Conservation (phyloP, 1,140 invertebrate species). For the Zaprionus ornatus region DNA sequence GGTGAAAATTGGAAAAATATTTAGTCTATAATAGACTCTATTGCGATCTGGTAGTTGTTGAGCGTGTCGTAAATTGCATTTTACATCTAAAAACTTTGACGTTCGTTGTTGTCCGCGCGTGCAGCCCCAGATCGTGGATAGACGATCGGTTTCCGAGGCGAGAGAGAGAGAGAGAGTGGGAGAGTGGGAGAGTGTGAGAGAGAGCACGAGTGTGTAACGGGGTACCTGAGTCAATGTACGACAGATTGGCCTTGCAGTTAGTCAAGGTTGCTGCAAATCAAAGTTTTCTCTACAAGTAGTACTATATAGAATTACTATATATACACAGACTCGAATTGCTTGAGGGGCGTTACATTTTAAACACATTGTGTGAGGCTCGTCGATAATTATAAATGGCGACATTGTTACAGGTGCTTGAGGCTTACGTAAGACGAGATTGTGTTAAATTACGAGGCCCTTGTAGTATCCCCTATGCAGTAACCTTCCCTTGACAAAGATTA, state of each 20-base stretch:
- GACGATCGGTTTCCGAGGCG: background rate
- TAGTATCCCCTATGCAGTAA: background rate
- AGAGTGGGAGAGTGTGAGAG: background rate
- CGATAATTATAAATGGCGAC: constrained; percentile 5
- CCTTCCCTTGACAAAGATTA: no score
- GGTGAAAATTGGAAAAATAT: background rate
- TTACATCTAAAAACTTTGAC: constrained; percentile 17
- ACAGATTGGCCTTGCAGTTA: constrained; percentile 25
- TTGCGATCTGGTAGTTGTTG: constrained; percentile 29
- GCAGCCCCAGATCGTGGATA: constrained; percentile 8
- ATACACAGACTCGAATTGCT: background rate
- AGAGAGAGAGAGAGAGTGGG: background rate
- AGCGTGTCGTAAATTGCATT: constrained; percentile 49
- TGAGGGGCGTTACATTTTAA: constrained; percentile 16
- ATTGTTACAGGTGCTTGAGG: background rate
- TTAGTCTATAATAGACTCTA: background rate
- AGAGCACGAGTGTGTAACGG: constrained; percentile 1
- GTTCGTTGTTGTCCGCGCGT: constrained; percentile 22
- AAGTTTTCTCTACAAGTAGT: constrained; percentile 5
- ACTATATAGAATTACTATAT: background rate
- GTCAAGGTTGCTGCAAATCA: constrained; percentile 47
- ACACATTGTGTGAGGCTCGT: constrained; percentile 26
- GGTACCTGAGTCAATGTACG: constrained; percentile 48
- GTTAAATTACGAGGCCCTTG: background rate
- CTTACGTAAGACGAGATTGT: constrained; percentile 25